Conservation (phyloP, 1,140 invertebrate genomes). For the Atopsyche davidsoni region DNA sequence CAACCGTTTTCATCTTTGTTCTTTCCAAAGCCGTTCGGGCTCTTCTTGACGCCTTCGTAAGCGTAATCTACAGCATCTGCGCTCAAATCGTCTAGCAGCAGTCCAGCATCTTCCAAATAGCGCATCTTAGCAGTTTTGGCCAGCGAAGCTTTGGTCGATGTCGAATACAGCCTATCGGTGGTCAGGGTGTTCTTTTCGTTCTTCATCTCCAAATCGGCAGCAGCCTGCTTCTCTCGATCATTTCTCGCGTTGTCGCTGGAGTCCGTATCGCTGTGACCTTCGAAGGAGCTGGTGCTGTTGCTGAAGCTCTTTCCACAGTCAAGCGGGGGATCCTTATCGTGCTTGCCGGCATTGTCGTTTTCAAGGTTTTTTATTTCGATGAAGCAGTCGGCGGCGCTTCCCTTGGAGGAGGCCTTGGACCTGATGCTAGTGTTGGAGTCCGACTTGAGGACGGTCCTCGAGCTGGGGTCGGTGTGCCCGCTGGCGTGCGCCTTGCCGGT, state of each 20-base stretch:
- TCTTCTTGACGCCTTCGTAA: slow-evolving; percentile 10
- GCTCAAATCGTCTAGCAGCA: not conserved
- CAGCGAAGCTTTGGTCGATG: slow-evolving; percentile 51
- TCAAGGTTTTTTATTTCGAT: slow-evolving; percentile 45
- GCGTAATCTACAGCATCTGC: not conserved
- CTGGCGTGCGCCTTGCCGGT: slow-evolving; percentile 65
- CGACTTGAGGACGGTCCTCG: slow-evolving; percentile 38
- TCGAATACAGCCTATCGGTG: slow-evolving; percentile 48
- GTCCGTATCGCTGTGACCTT: slow-evolving; percentile 52
- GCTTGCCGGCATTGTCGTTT: slow-evolving; percentile 30
- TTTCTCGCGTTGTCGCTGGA: slow-evolving; percentile 39
- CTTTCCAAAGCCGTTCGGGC: slow-evolving; percentile 2
- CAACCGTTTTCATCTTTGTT: slow-evolving; percentile 34
- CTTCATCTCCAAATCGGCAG: slow-evolving; percentile 19
- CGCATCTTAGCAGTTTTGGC: slow-evolving; percentile 54
- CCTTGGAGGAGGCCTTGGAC: slow-evolving; percentile 36
- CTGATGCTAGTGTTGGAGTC: slow-evolving; percentile 45
- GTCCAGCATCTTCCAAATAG: slow-evolving; percentile 41
- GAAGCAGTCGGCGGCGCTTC: slow-evolving; percentile 38
- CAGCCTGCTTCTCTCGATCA: slow-evolving; percentile 27
- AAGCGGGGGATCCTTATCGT: slow-evolving; percentile 31
- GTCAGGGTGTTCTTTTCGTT: slow-evolving; percentile 37
- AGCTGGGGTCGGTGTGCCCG: slow-evolving; percentile 44
- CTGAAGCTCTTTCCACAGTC: slow-evolving; percentile 43
- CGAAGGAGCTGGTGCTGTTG: slow-evolving; percentile 50